phyloP scores from a whole-genome alignment of 2,888 invertebrate species.

The Drosophila fulvimacula region DNA sequence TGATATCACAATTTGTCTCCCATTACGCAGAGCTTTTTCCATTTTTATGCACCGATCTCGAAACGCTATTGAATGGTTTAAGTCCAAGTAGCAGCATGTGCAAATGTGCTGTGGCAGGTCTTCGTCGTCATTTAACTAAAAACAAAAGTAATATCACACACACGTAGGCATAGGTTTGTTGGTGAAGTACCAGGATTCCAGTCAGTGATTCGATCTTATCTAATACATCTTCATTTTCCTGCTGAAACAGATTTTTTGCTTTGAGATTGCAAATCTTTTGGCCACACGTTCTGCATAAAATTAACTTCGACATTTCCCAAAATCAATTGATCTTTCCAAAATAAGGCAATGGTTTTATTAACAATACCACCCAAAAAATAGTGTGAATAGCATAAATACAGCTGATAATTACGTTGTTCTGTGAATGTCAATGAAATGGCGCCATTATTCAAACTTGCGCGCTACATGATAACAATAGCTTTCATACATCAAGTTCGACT shows the following conservation, averaged over 20 bases:
- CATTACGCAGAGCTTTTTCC: slow-evolving; percentile 5
- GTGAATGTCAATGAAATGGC: slow-evolving; percentile 20
- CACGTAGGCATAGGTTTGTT: background rate
- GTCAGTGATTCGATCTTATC: slow-evolving; percentile 29
- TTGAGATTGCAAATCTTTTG: slow-evolving; percentile 21
- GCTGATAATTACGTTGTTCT: slow-evolving; percentile 16
- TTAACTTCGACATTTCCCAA: slow-evolving; percentile 16
- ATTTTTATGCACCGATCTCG: slow-evolving; percentile 35
- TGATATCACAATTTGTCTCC: background rate
- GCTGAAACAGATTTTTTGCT: slow-evolving; percentile 34
- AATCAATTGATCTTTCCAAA: background rate
- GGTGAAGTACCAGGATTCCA: slow-evolving; percentile 38
- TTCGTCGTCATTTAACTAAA: slow-evolving; percentile 16
- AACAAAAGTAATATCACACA: background rate
- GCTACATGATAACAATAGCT: background rate
- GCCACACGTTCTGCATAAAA: slow-evolving; percentile 40
- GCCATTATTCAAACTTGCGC: background rate
- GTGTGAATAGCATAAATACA: slow-evolving; percentile 26
- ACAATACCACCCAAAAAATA: background rate
- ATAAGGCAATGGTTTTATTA: background rate
- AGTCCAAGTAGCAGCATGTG: slow-evolving; percentile 24
- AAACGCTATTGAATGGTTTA: slow-evolving; percentile 36
- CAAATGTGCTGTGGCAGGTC: slow-evolving; percentile 34
- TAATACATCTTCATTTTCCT: slow-evolving; percentile 3
- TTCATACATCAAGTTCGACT: slow-evolving; percentile 36